Conservation (phyloP, 2,113 vertebrate species). For the Podilymbus podiceps region DNA sequence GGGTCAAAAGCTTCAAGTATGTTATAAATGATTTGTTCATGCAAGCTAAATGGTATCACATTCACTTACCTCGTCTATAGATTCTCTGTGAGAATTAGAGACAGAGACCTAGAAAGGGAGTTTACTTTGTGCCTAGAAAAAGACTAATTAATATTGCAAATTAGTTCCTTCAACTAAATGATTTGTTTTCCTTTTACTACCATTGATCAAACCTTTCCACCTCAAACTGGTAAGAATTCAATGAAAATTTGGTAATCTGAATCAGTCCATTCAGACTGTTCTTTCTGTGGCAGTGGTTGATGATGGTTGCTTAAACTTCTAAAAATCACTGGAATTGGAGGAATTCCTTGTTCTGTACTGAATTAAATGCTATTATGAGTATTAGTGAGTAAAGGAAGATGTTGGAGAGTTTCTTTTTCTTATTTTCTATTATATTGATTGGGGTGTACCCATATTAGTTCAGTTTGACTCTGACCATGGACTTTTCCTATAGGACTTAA, state of each 20-base stretch:
- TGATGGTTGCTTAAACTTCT: neutral
- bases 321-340: neutral
- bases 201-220: neutral
- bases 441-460: rapidly evolving
- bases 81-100: neutral
- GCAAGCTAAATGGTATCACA: neutral
- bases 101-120: neutral
- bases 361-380: neutral
- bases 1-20: neutral
- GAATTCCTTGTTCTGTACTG: neutral
- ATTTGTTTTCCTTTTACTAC: neutral
- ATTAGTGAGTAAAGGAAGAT: neutral
- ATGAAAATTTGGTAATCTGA: neutral
- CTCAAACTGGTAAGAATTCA: neutral
- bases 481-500: neutral
- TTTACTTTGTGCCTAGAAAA: neutral
- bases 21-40: neutral
- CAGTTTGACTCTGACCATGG: rapidly evolving
- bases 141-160: neutral
- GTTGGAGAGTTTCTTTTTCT: neutral
- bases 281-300: neutral
- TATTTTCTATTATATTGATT: neutral
- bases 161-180: neutral
- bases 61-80: neutral
- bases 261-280: neutral